Base-by-base conservation (phyloP, 2,113 vertebrate species). In the Pomatostomus ruficeps region DNA sequence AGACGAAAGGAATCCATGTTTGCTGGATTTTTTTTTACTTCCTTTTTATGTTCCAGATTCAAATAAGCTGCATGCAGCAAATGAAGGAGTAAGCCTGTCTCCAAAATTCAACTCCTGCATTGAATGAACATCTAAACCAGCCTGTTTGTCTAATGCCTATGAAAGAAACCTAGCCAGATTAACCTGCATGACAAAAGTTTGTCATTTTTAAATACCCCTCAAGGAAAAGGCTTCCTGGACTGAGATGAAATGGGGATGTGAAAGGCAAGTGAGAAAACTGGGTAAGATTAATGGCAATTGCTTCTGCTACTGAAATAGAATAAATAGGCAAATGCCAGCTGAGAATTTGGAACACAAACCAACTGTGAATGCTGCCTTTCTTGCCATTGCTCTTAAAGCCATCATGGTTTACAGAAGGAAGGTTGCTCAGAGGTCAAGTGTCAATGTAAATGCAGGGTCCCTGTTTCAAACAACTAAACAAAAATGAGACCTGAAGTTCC, bases 21-120 rank as follows among this genome's bases (percentile, higher is more conserved):
- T 3, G 0, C 12, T 26, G 6, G 35, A 20, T 4, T 1, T 15
- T 49, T 40, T 55, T 68, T 33, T 0, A 70, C 16, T 76, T 89
- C 6, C 19, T 7, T 85, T 79, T 59, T 26, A 54, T 20, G 14
- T 42, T 81, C 6, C 26, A 67, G 38, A 67, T 31, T 78, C 26
- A 74, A 31, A 52, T 52, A 66, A 70, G 19, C 10, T 66, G 12
- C 12, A 52, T 36, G n/a, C 14, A 89, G 17, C 38, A 89, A 91
- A 82, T 45, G 28, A 81, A 61, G 42, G 31, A 43, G 5, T 61
- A 84, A 85, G 24, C 11, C 12, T 38, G 46, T 74, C 26, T 78
- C 24, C 31, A 75, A 29, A 43, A 59, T 67, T 78, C 33, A 74
- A 52, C 14, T 67, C 57, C 26, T 36, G 15, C 14, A 15, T 5